phyloP scores from a whole-genome alignment of 2,888 invertebrate species.

The Apoda limacodes region DNA sequence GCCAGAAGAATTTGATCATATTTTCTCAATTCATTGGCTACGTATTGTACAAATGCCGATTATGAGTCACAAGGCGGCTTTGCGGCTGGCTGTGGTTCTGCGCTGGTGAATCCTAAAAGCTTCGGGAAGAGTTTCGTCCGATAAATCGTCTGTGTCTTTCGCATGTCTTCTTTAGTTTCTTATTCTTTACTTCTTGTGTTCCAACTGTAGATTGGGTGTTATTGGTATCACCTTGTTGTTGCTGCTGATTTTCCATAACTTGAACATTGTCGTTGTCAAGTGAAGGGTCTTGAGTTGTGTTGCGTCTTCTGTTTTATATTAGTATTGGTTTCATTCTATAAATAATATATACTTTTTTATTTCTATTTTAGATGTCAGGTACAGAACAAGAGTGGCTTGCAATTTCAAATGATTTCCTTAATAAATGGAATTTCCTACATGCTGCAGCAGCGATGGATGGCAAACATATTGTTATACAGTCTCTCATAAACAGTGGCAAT shows the following conservation, averaged over 20 bases:
- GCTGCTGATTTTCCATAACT: constrained; percentile 13
- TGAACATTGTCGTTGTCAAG: constrained; percentile 14
- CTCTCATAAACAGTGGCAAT: constrained; percentile 24
- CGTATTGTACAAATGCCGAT: constrained; percentile 19
- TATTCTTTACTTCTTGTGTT: constrained; percentile 16
- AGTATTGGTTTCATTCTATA: constrained; percentile 11
- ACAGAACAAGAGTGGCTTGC: constrained; percentile 24
- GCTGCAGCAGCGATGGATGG: constrained; percentile 30
- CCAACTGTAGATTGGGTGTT: constrained; percentile 15
- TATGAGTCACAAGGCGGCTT: constrained; percentile 21
- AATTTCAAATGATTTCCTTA: constrained; percentile 21
- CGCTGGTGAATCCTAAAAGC: constrained; percentile 21
- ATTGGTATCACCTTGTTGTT: constrained; percentile 9
- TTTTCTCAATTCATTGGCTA: constrained; percentile 20
- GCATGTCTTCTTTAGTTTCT: constrained; percentile 20
- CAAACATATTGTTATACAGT: constrained; percentile 26
- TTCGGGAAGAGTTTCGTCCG: constrained; percentile 23
- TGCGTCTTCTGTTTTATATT: constrained; percentile 14
- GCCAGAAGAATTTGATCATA: constrained; percentile 20
- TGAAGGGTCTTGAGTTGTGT: constrained; percentile 17
- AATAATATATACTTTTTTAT: constrained; percentile 7
- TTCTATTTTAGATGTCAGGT: constrained; percentile 19
- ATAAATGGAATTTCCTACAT: constrained; percentile 31
- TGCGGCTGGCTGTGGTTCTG: constrained; percentile 19
- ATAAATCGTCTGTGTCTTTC: constrained; percentile 18